phyloP scores from a whole-genome alignment of 2,113 vertebrate species.

The Cygnus buccinator region DNA sequence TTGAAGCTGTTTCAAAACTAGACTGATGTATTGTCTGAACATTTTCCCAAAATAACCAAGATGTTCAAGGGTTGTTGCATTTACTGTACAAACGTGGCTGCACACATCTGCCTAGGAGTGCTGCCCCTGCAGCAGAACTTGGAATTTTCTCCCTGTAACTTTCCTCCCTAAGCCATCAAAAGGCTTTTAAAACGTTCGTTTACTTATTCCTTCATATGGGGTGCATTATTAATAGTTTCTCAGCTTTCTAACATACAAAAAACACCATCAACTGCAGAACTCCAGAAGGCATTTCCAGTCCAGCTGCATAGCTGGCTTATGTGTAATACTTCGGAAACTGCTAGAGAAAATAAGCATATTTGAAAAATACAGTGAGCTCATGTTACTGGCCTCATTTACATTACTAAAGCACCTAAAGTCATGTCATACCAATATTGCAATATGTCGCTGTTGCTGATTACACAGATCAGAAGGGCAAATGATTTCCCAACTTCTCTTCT shows the following conservation, averaged over 20 bases:
- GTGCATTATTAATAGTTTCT: not conserved
- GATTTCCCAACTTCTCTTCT: not conserved
- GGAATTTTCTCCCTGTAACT: not conserved
- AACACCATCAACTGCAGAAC: not conserved
- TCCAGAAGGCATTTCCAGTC: slow-evolving; percentile 44
- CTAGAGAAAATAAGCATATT: slow-evolving; percentile 27
- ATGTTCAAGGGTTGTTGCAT: not conserved
- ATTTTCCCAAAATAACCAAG: slow-evolving; percentile 40
- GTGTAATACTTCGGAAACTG: not conserved
- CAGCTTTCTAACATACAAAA: not conserved
- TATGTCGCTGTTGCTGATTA: not conserved
- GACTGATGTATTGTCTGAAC: slow-evolving; percentile 35
- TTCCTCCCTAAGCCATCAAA: not conserved
- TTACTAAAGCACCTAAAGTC: slow-evolving; percentile 27
- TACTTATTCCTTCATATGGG: not conserved
- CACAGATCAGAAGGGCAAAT: not conserved
- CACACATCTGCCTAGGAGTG: not conserved
- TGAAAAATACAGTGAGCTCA: slow-evolving; percentile 7
- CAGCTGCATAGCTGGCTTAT: slow-evolving; percentile 15
- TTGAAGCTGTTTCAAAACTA: slow-evolving; percentile 59
- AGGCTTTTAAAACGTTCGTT: not conserved
- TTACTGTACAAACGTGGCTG: not conserved
- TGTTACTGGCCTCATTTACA: not conserved
- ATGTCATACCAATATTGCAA: not conserved
- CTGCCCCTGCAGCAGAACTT: not conserved